Conservation (phyloP, 2,888 invertebrate species). For the Eristalis pertinax region DNA sequence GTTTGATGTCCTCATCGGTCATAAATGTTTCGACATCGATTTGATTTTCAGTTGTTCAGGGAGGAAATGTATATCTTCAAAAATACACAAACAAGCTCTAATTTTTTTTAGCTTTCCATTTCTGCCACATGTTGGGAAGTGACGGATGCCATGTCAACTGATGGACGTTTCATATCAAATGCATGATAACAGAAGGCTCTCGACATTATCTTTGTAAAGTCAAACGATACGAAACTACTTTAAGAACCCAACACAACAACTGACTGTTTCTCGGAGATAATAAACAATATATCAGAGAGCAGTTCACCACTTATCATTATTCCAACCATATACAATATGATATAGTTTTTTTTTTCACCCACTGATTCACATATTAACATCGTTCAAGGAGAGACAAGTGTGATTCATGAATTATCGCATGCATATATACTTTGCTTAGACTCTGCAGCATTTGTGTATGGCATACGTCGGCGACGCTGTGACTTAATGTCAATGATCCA, state of each 20-base stretch:
- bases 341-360: constrained; percentile 35
- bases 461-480: background rate
- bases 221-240: background rate
- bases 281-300: constrained; percentile 17
- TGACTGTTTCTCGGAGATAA: constrained; percentile 23
- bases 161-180: too few relatives aligned
- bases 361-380: constrained; percentile 29
- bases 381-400: constrained; percentile 2
- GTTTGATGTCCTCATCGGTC: background rate
- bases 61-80: background rate
- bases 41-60: background rate
- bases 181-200: background rate
- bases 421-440: background rate
- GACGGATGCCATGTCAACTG: background rate
- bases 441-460: background rate
- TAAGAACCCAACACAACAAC: background rate
- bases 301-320: constrained; percentile 26
- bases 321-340: constrained; percentile 24
- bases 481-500: constrained; percentile 38
- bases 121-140: background rate
- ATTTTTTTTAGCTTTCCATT: background rate
- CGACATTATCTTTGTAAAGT: background rate
- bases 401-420: constrained; percentile 46
- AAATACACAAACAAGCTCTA: background rate
- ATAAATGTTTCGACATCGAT: background rate